Evolutionary conservation across 2,888 invertebrate genomes (phyloP).

Genomic region (Calameuta pallipes): DNA sequence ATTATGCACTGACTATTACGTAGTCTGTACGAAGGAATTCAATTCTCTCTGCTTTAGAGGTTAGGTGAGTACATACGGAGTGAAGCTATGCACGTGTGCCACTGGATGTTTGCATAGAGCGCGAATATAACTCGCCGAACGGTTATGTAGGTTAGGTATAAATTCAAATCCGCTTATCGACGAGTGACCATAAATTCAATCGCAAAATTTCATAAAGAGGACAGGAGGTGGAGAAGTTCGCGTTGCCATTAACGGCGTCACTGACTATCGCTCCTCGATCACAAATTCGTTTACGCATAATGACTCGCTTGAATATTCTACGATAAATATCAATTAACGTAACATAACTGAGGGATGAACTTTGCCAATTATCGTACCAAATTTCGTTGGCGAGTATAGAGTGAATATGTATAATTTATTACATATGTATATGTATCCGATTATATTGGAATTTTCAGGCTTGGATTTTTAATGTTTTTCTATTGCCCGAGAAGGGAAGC

Average conservation of each 20-base stretch:
- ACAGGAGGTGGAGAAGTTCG: neutral
- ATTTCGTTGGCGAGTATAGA: neutral
- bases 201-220: slow-evolving; percentile 25
- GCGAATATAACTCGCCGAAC: neutral
- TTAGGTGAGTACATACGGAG: neutral
- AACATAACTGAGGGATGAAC: neutral
- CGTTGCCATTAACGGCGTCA: neutral
- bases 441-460: neutral
- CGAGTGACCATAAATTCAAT: slow-evolving; percentile 26
- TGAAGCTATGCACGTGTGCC: neutral
- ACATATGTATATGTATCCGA: neutral
- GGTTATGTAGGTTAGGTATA: slow-evolving; percentile 13
- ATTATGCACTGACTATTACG: neutral
- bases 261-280: neutral
- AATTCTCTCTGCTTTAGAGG: slow-evolving; percentile 12
- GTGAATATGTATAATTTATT: neutral
- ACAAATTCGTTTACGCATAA: neutral
- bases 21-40: neutral
- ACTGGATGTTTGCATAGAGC: neutral
- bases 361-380: neutral
- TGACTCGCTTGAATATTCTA: neutral
- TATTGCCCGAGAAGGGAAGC: neutral
- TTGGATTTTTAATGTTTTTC: neutral
- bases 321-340: slow-evolving; percentile 6
- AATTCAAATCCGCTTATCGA: slow-evolving; percentile 37